Percentiles rank a stretch among this genome's conserved stretches.
Conservation (phyloP, 1,140 invertebrate genomes). For the Helicoverpa armigera region DNA sequence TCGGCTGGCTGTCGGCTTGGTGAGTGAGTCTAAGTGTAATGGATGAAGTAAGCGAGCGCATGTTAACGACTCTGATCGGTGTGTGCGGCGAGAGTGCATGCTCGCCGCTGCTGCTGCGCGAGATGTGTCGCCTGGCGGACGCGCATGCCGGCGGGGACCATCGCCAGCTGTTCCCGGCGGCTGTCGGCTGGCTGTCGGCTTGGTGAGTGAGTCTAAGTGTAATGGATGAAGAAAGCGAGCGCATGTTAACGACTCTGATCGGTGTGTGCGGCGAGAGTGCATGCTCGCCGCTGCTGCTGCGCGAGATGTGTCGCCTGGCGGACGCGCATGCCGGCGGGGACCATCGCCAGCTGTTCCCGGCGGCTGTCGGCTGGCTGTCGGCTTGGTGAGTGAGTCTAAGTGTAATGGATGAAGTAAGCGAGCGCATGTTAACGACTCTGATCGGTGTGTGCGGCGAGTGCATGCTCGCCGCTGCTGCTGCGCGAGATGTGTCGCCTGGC, state of each 20-base stretch:
- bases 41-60: conserved; percentile 91
- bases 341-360: conserved; percentile 93
- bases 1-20: too few relatives aligned
- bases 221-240: conserved; percentile 91
- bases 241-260: conserved; percentile 92
- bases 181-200: conserved; percentile 93
- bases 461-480: conserved; percentile 94
- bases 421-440: conserved; percentile 91
- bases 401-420: too few relatives aligned
- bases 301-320: conserved; percentile 94
- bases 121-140: conserved; percentile 94
- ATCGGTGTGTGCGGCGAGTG: conserved; percentile 91
- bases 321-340: conserved; percentile 92
- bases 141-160: conserved; percentile 93
- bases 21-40: too few relatives aligned
- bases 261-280: conserved; percentile 91
- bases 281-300: conserved; percentile 94
- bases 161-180: conserved; percentile 92
- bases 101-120: conserved; percentile 93
- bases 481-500: conserved; percentile 94
- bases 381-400: conserved; percentile 84
- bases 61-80: conserved; percentile 92
- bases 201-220: too few relatives aligned
- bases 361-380: conserved; percentile 93
- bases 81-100: conserved; percentile 91